These are phyloP conservation scores for Euplagia quadripunctaria DNA, from an alignment of 2,888 invertebrate species.

Conservation along the genomic window DNA sequence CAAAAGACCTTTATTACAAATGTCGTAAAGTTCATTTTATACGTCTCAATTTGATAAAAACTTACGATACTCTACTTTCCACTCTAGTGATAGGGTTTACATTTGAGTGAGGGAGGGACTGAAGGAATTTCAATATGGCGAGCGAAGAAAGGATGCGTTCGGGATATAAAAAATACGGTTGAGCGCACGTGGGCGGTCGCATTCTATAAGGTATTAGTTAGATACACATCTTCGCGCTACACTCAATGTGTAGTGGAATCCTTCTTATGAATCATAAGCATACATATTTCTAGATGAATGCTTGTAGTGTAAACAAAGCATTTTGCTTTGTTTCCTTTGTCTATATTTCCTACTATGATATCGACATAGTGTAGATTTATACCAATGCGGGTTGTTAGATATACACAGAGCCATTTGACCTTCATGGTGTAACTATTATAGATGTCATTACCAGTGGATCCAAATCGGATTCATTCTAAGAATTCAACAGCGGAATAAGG, in stretches of 20 bases:
- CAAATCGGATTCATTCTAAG: background rate
- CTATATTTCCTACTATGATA: conserved; percentile 29
- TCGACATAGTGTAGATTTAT: conserved; percentile 7
- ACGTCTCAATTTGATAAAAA: conserved; percentile 35
- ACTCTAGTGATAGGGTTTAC: conserved; percentile 57
- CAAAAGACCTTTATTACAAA: conserved; percentile 64
- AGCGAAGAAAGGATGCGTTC: conserved; percentile 75
- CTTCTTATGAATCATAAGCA: conserved; percentile 44
- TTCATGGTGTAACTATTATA: conserved; percentile 10
- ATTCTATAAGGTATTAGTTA: conserved; percentile 63
- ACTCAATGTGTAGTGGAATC: conserved; percentile 43
- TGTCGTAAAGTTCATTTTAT: conserved; percentile 67
- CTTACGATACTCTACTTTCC: conserved; percentile 58
- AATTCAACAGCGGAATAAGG: background rate
- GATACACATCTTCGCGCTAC: conserved; percentile 65
- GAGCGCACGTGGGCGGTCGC: conserved; percentile 77
- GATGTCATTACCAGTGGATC: background rate
- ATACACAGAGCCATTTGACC: conserved; percentile 11
- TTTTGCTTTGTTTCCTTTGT: conserved; percentile 32
- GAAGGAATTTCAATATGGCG: conserved; percentile 79
- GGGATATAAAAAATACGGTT: conserved; percentile 79
- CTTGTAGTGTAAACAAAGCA: conserved; percentile 28
- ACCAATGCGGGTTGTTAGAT: conserved; percentile 30
- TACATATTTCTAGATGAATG: conserved; percentile 31
- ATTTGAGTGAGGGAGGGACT: conserved; percentile 60